Percentiles rank a stretch among this genome's conserved stretches.
These are phyloP conservation scores for Tichodroma muraria DNA, from an alignment of 2,113 vertebrate species.

Conservation along the genomic window DNA sequence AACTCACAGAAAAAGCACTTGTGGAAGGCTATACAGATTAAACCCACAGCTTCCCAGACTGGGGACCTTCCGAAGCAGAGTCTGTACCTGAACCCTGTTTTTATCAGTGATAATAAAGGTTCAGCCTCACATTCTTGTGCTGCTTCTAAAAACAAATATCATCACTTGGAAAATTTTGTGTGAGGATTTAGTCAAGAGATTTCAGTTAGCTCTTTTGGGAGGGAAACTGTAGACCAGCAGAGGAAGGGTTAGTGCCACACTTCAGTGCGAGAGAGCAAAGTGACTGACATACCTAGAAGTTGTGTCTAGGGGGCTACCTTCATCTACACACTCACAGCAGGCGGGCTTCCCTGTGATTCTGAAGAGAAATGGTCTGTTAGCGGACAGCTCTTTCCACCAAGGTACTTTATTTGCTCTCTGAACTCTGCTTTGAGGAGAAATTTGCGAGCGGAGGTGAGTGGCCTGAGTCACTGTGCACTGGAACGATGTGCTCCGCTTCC, in stretches of 20 bases:
- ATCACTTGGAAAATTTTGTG: neutral
- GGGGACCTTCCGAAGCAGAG: neutral
- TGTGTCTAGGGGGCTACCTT: neutral
- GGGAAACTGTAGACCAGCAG: neutral
- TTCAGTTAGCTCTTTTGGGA: neutral
- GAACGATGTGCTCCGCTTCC: neutral
- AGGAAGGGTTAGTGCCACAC: neutral
- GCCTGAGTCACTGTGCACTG: neutral
- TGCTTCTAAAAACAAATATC: neutral
- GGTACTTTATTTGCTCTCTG: slow-evolving; percentile 3
- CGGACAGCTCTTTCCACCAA: neutral
- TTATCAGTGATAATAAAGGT: neutral
- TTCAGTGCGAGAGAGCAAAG: fast-evolving
- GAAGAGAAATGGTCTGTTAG: neutral
- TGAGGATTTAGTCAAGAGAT: neutral
- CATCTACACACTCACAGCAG: slow-evolving; percentile 36
- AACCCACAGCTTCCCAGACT: neutral
- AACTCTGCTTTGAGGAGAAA: neutral
- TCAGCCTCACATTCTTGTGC: neutral
- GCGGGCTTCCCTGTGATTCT: neutral
- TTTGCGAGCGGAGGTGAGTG: neutral
- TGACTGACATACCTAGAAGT: neutral
- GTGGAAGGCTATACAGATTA: neutral
- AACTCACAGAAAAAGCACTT: neutral
- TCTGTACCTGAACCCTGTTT: neutral